Percentiles rank a stretch among this genome's conserved stretches.
Conservation (phyloP, 2,113 vertebrate species). For the Polypterus bichir region DNA sequence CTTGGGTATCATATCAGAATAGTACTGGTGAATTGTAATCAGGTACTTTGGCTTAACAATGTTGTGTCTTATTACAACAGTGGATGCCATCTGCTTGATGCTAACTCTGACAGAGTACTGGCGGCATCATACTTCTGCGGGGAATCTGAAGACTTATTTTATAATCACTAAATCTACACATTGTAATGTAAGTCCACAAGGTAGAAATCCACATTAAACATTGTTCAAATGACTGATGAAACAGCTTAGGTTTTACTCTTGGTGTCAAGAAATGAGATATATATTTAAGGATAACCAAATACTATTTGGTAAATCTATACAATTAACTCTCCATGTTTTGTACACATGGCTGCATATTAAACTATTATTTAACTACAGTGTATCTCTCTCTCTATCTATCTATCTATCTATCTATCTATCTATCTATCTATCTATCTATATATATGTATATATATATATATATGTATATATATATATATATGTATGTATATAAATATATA, state of each 20-base stretch:
- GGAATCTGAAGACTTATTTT: slow-evolving; percentile 76
- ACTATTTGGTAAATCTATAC: not conserved
- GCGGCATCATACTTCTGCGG: slow-evolving; percentile 57
- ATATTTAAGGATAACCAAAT: not conserved
- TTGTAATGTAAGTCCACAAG: slow-evolving; percentile 84
- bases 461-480: too few relatives aligned
- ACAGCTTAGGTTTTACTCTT: slow-evolving; percentile 6
- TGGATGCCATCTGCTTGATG: slow-evolving; percentile 72
- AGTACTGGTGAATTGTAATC: slow-evolving; percentile 90
- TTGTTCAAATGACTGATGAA: slow-evolving; percentile 43
- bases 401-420: too few relatives aligned
- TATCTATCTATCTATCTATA: too few relatives aligned
- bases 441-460: too few relatives aligned
- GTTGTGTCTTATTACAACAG: slow-evolving; percentile 68
- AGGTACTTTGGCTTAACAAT: slow-evolving; percentile 93
- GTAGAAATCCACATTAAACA: slow-evolving; percentile 80
- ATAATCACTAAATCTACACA: slow-evolving; percentile 91
- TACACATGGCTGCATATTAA: too few relatives aligned
- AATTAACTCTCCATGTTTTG: too few relatives aligned
- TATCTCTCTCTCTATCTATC: too few relatives aligned
- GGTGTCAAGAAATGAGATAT: not conserved
- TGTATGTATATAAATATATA: too few relatives aligned
- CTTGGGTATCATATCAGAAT: slow-evolving; percentile 72
- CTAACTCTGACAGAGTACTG: slow-evolving; percentile 56
- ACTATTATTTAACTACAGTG: too few relatives aligned